A percentile compares a stretch with the other conserved stretches of the same genome.
Evolutionary conservation across 2,113 vertebrate species (phyloP).

Genomic region (Syngnathus floridae): DNA sequence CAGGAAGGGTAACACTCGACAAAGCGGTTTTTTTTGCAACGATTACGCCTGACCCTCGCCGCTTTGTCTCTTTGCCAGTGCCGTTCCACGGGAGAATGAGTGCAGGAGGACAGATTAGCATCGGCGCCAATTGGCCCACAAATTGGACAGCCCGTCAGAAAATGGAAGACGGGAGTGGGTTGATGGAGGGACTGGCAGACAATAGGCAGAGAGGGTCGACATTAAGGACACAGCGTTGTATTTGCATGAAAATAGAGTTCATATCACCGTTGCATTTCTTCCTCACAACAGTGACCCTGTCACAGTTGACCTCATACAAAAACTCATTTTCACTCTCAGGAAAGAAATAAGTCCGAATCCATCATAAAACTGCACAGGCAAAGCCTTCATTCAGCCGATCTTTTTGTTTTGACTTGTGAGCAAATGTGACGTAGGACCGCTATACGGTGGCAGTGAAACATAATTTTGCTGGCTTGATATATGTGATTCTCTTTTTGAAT

Average conservation of each 20-base stretch:
- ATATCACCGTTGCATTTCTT: slow-evolving; percentile 6
- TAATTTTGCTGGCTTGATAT: too few relatives aligned
- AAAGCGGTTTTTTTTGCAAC: slow-evolving; percentile 52
- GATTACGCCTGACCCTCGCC: slow-evolving; percentile 54
- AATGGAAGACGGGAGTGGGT: slow-evolving; percentile 46
- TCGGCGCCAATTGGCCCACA: slow-evolving; percentile 59
- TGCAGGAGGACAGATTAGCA: slow-evolving; percentile 61
- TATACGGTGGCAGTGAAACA: too few relatives aligned
- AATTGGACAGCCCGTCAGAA: slow-evolving; percentile 61
- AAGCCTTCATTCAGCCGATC: too few relatives aligned
- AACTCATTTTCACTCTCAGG: background rate
- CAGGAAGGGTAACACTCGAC: slow-evolving; percentile 47
- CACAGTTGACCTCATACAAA: background rate
- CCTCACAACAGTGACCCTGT: slow-evolving; percentile 5
- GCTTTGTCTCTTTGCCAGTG: slow-evolving; percentile 41
- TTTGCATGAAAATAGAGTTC: slow-evolving; percentile 33
- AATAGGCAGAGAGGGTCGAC: slow-evolving; percentile 54
- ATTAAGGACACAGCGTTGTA: slow-evolving; percentile 22
- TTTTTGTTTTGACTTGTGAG: too few relatives aligned
- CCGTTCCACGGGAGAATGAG: slow-evolving; percentile 46
- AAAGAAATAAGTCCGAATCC: too few relatives aligned
- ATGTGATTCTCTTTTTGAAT: too few relatives aligned
- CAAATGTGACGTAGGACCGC: too few relatives aligned
- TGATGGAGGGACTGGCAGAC: slow-evolving; percentile 44
- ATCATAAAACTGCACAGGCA: too few relatives aligned